Percentiles rank a stretch among this genome's conserved stretches.
Conservation (phyloP, 2,797 vertebrate genomes). For the Leptodactylus fallax region DNA sequence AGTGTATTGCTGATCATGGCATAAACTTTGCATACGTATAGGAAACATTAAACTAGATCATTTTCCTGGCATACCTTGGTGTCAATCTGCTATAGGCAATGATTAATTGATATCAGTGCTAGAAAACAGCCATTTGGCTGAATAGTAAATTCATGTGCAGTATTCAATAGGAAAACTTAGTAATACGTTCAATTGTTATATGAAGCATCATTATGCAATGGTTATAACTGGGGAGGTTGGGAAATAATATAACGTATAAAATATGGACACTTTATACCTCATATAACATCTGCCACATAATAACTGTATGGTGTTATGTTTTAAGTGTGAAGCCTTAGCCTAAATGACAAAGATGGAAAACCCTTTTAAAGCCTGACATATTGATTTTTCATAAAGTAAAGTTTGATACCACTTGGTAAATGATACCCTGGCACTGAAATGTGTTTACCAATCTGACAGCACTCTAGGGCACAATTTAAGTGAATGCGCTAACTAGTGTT, state of each 20-base stretch:
- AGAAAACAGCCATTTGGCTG: background rate
- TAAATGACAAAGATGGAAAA: background rate
- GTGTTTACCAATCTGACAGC: background rate
- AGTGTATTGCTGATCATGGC: conserved; percentile 44
- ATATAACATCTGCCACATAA: too few species aligned
- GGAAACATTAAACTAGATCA: conserved; percentile 34
- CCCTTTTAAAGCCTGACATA: background rate
- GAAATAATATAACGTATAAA: background rate
- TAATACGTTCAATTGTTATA: background rate
- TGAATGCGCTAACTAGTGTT: conserved; percentile 9
- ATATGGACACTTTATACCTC: too few species aligned
- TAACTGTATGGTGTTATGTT: too few species aligned
- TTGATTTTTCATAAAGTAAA: background rate
- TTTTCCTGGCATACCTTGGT: background rate
- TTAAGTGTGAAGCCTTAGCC: background rate
- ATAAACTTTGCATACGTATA: conserved; percentile 35
- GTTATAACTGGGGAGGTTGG: background rate
- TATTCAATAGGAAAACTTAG: background rate
- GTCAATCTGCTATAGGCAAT: conserved; percentile 10
- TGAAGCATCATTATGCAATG: background rate
- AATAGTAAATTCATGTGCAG: background rate
- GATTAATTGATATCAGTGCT: conserved; percentile 17
- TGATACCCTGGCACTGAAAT: background rate
- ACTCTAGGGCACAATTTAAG: background rate
- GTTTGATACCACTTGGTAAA: background rate